Conservation (phyloP, 2,797 vertebrate genomes). For the Sparus aurata region DNA sequence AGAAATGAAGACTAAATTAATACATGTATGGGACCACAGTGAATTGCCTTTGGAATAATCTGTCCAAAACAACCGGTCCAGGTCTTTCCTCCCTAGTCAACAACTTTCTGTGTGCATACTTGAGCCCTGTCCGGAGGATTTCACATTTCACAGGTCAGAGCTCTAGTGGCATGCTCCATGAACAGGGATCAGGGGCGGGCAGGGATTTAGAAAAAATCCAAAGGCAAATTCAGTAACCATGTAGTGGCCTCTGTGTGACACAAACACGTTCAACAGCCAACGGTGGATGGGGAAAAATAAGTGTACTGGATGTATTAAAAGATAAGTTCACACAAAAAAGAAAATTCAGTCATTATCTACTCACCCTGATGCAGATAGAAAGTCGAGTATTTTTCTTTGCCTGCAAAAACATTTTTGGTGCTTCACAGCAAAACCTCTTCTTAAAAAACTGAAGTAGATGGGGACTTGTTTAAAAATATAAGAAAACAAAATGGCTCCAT, state of each 20-base stretch:
- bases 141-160: slow-evolving; percentile 86
- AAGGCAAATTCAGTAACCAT: slow-evolving; percentile 63
- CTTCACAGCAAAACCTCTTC: no score
- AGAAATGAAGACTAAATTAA: slow-evolving; percentile 10
- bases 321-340: no score
- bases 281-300: slow-evolving; percentile 8
- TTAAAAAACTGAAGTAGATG: no score
- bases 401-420: no score
- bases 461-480: no score
- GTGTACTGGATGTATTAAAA: neutral
- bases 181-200: slow-evolving; percentile 76
- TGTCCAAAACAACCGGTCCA: slow-evolving; percentile 29
- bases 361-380: no score
- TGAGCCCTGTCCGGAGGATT: slow-evolving; percentile 74
- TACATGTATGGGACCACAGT: neutral
- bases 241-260: slow-evolving; percentile 59
- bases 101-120: slow-evolving; percentile 67
- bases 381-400: no score
- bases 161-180: slow-evolving; percentile 76
- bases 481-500: no score
- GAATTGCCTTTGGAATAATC: neutral
- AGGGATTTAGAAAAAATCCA: slow-evolving; percentile 83
- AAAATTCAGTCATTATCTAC: no score
- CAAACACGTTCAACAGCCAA: slow-evolving; percentile 46
- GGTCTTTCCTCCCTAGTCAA: slow-evolving; percentile 48